phyloP scores from a whole-genome alignment of 2,797 vertebrate genomes.

The Periparus ater region DNA sequence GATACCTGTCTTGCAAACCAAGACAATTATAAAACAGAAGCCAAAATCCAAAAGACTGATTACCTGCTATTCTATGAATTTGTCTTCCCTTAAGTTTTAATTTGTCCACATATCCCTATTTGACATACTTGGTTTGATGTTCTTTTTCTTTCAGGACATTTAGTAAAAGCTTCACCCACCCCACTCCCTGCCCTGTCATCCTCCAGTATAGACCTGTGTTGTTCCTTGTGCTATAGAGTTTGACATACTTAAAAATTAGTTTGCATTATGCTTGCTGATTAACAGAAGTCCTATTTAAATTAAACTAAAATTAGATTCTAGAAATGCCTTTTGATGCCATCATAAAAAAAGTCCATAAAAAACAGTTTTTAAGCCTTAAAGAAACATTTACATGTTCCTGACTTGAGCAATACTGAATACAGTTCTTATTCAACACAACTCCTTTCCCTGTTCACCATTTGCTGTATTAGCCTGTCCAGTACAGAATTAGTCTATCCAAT shows the following conservation, averaged over 20 bases:
- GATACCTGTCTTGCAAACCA: too few species aligned
- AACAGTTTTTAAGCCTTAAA: not conserved
- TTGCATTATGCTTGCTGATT: not conserved
- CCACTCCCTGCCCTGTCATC: accelerated
- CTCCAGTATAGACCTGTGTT: not conserved
- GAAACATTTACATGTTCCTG: not conserved
- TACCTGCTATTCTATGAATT: not conserved
- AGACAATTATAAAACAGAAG: not conserved
- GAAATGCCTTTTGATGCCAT: not conserved
- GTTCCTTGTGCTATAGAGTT: not conserved
- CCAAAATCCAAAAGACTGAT: not conserved
- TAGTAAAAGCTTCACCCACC: not conserved
- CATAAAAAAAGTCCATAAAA: not conserved
- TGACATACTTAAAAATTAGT: not conserved
- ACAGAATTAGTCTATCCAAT: not conserved
- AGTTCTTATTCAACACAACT: not conserved
- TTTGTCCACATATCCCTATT: not conserved
- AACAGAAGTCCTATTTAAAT: not conserved
- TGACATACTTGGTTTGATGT: not conserved
- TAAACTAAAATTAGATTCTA: not conserved
- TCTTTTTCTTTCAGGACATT: not conserved
- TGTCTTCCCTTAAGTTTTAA: not conserved
- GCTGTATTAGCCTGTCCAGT: not conserved
- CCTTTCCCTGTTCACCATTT: not conserved
- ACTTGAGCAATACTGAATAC: not conserved